Evolutionary conservation across 2,888 invertebrate species (phyloP).

Genomic region (Auanema sp.): DNA sequence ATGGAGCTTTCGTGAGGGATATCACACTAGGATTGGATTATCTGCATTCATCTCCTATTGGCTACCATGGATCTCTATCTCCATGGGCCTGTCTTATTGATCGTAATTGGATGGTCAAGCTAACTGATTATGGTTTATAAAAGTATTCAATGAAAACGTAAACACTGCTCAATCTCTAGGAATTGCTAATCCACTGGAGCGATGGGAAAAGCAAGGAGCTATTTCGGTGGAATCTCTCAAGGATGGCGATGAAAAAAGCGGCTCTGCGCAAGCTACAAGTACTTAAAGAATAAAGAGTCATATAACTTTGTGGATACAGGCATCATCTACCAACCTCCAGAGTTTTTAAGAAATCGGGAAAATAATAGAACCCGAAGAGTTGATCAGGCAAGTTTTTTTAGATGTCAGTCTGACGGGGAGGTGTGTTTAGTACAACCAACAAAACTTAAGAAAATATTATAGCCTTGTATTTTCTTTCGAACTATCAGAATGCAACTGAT

Average conservation of each 20-base stretch:
- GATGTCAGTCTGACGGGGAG: neutral
- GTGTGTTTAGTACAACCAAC: neutral
- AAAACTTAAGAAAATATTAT: neutral
- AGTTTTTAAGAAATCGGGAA: slow-evolving; percentile 54
- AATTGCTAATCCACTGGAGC: slow-evolving; percentile 58
- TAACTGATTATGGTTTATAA: slow-evolving; percentile 55
- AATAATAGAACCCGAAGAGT: slow-evolving; percentile 43
- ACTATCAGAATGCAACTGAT: neutral
- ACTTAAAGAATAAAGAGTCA: neutral
- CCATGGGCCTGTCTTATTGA: slow-evolving; percentile 62
- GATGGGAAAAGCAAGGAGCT: slow-evolving; percentile 57
- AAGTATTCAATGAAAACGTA: neutral
- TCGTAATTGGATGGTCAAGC: slow-evolving; percentile 62
- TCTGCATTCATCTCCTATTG: slow-evolving; percentile 45
- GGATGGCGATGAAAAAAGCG: slow-evolving; percentile 56
- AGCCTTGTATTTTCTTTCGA: neutral
- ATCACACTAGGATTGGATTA: slow-evolving; percentile 51
- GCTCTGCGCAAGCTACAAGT: slow-evolving; percentile 52
- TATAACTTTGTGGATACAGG: slow-evolving; percentile 17
- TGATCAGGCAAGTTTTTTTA: slow-evolving; percentile 32
- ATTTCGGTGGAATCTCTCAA: slow-evolving; percentile 54
- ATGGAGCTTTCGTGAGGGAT: slow-evolving; percentile 49
- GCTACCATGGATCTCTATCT: slow-evolving; percentile 50
- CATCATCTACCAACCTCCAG: slow-evolving; percentile 53
- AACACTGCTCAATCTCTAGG: slow-evolving; percentile 20